Base-by-base conservation (phyloP, 2,797 vertebrate genomes). In the Peromyscus eremicus region DNA sequence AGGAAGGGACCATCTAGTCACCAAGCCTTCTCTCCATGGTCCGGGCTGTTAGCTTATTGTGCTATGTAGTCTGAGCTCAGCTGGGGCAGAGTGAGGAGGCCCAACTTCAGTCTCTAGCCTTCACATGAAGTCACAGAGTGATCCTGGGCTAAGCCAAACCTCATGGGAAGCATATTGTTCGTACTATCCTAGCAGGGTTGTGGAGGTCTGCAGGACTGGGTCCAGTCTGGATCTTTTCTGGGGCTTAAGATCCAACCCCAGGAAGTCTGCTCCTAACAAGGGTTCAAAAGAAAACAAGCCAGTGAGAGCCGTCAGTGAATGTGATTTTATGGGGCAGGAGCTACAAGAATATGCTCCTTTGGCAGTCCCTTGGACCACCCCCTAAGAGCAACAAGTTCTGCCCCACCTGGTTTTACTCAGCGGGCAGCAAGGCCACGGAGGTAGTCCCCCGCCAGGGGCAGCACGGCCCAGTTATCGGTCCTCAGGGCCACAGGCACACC, bases 401-500 rank as follows among this genome's bases (percentile, higher is more conserved):
- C 1, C 29, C 57, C 16, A 2, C 27, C 23, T 29, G 52, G 89
- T 46, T 32, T 97, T 97, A 96, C 29, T 37, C 21, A 6, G 71
- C 9, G 19, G 0, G 94, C 92, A 86, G 97, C 17, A 1, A 98
- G 94, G 13, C 97, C 43, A 32, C 95, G 98, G 76, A 99, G 98
- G 95, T 99, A 99, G 57, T 98, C 98, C 73, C 98, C 99, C 0
- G 98, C 96, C 88, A 99, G 98, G 0, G 99, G 98, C 93, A 99
- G 97, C 25, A 99, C 98, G 2, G 98, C 97, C 99, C 99, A 99
- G 98, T 99, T 98, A 55, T 99, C 98, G 0, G 99, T 99, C 37
- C 99, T 98, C 2, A 99, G 98, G 60, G 96, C 91, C 87, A 99
- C 98, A 1, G 98, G 98, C 0, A 98, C 98, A 0, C 99, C 99